These are phyloP conservation scores for Desoria tigrina DNA, from an alignment of 2,888 invertebrate species.

Conservation along the genomic window DNA sequence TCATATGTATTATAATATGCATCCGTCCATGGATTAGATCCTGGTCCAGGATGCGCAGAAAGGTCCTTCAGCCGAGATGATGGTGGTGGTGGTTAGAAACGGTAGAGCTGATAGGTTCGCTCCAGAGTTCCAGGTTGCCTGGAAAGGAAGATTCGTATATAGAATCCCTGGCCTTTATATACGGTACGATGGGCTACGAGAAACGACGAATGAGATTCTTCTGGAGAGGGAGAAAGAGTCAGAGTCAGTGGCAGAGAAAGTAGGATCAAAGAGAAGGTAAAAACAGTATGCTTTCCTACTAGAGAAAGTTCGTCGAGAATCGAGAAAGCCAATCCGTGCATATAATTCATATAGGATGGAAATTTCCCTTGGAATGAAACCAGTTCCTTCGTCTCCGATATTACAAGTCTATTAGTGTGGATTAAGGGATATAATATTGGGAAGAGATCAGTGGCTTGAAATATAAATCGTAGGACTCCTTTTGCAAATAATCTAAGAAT, in stretches of 20 bases:
- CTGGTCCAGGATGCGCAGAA: constrained; percentile 20
- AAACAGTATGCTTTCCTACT: constrained; percentile 13
- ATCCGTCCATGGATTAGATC: constrained; percentile 9
- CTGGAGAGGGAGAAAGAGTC: too few species aligned
- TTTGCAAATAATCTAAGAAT: too few species aligned
- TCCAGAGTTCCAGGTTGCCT: too few species aligned
- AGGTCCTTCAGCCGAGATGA: not conserved
- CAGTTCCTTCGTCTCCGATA: not conserved
- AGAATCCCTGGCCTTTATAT: not conserved
- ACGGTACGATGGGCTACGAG: constrained; percentile 11
- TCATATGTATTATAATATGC: too few species aligned
- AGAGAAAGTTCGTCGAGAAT: not conserved
- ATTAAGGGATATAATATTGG: too few species aligned
- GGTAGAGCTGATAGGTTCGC: too few species aligned
- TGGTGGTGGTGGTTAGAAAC: not conserved
- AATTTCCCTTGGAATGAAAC: not conserved
- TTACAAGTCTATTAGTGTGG: too few species aligned
- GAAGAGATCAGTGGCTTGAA: too few species aligned
- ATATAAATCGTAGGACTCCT: too few species aligned
- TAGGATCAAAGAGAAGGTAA: constrained; percentile 24
- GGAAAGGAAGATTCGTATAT: not conserved
- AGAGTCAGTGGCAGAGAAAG: constrained; percentile 1
- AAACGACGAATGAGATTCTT: not conserved
- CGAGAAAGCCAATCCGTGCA: not conserved
- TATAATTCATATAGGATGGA: not conserved